Conservation (phyloP, 2,888 invertebrate species). For the Drosophila paramelanica region DNA sequence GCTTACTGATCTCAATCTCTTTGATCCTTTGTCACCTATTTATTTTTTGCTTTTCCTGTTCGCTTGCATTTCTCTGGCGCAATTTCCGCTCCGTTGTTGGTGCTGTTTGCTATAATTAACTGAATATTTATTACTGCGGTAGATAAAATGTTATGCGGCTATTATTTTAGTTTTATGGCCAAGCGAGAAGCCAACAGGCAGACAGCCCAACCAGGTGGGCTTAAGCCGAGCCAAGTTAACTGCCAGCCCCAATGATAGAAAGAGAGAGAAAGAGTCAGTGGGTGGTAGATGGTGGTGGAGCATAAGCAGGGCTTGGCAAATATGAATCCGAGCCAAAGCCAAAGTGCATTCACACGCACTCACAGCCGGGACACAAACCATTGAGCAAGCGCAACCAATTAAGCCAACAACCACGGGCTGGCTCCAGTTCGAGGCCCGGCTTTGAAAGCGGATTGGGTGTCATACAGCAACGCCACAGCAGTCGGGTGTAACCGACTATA, state of each 20-base stretch:
- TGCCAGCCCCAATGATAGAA: slow-evolving; percentile 1
- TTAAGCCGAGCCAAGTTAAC: slow-evolving; percentile 56
- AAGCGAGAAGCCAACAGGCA: slow-evolving; percentile 54
- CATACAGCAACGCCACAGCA: not conserved
- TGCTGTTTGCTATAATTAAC: slow-evolving; percentile 69
- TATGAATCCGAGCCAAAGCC: slow-evolving; percentile 64
- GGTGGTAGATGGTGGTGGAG: not conserved
- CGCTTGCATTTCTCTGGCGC: too few relatives aligned
- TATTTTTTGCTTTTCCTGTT: too few relatives aligned
- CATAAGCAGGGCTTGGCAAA: not conserved
- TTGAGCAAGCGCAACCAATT: slow-evolving; percentile 71
- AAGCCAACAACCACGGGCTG: slow-evolving; percentile 31
- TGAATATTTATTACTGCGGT: slow-evolving; percentile 79
- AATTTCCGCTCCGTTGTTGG: not conserved
- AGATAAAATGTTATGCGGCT: slow-evolving; percentile 81
- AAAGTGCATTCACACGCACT: slow-evolving; percentile 54
- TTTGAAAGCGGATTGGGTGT: slow-evolving; percentile 35
- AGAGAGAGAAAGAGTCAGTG: not conserved
- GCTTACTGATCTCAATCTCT: too few relatives aligned
- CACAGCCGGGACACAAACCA: slow-evolving; percentile 52
- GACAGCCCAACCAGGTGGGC: slow-evolving; percentile 56
- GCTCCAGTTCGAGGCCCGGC: slow-evolving; percentile 1
- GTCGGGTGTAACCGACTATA: too few relatives aligned
- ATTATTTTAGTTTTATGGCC: slow-evolving; percentile 79
- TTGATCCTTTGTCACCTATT: too few relatives aligned